A percentile compares a stretch with the other conserved stretches of the same genome.
phyloP scores from a whole-genome alignment of 2,888 invertebrate species.

The Calameuta filiformis region DNA sequence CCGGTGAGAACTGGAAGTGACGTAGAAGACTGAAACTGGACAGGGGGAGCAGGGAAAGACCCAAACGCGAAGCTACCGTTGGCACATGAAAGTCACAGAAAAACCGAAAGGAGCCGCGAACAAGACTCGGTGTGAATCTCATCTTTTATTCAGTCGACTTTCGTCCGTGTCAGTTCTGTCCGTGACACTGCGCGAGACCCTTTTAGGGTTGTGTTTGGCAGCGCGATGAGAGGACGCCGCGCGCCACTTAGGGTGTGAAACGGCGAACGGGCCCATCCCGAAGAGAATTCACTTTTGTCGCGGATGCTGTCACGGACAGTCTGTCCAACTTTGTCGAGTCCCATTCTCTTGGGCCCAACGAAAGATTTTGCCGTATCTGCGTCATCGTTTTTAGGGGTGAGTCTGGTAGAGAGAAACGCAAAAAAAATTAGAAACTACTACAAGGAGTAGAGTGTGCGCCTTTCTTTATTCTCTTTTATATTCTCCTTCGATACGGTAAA shows the following conservation, averaged over 20 bases:
- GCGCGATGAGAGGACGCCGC: constrained; percentile 48
- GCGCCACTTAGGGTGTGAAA: constrained; percentile 62
- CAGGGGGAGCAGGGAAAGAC: not conserved
- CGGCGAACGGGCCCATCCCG: constrained; percentile 32
- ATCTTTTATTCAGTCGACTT: constrained; percentile 56
- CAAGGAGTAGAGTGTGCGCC: not conserved
- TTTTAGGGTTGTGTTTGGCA: constrained; percentile 3
- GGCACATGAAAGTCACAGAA: constrained; percentile 40
- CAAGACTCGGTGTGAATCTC: constrained; percentile 61
- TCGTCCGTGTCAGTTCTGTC: constrained; percentile 25
- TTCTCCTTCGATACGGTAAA: not conserved
- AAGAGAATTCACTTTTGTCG: constrained; percentile 1
- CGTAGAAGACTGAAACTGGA: not conserved
- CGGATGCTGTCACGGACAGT: not conserved
- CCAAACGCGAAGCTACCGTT: not conserved
- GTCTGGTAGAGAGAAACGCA: not conserved
- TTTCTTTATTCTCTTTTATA: not conserved
- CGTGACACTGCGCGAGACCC: constrained; percentile 34
- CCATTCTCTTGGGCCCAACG: not conserved
- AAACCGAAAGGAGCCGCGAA: constrained; percentile 52
- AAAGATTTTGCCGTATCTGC: not conserved
- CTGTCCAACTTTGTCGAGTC: not conserved
- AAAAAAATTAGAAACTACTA: not conserved
- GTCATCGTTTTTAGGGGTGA: not conserved
- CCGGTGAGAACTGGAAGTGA: not conserved